Conservation (phyloP, 2,797 vertebrate genomes). For the Sebastes miniatus region DNA sequence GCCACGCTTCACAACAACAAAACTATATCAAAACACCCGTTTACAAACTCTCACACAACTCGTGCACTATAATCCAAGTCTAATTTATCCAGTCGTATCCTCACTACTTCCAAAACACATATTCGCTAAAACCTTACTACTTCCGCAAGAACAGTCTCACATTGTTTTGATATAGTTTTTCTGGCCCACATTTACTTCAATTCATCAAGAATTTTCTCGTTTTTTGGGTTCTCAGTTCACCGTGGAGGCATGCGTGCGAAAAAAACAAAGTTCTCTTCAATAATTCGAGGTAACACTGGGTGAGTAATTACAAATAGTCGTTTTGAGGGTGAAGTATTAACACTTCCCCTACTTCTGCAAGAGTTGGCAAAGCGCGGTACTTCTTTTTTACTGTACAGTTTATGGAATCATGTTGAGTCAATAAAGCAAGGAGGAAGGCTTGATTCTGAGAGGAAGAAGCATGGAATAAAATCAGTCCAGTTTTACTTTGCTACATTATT, state of each 20-base stretch:
- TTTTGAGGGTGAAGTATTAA: background rate
- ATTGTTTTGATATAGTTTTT: background rate
- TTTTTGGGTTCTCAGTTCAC: too few species aligned
- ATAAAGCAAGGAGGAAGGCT: background rate
- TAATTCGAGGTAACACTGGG: background rate
- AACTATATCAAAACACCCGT: background rate
- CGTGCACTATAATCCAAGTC: background rate
- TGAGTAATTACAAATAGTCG: background rate
- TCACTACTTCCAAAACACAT: background rate
- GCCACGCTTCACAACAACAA: background rate
- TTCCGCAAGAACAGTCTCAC: background rate
- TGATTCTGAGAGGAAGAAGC: background rate
- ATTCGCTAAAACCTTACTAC: background rate
- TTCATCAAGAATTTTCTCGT: background rate
- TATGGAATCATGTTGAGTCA: constrained; percentile 7
- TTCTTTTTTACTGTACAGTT: constrained; percentile 27
- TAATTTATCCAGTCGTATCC: background rate
- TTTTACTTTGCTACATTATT: background rate
- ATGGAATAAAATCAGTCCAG: background rate
- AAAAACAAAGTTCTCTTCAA: background rate
- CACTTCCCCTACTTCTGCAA: background rate
- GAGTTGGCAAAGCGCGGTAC: constrained; percentile 1
- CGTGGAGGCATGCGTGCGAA: background rate
- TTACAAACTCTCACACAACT: background rate
- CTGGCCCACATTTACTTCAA: background rate